Evolutionary conservation across 2,888 invertebrate genomes (phyloP).

Genomic region (Melanchra persicariae): DNA sequence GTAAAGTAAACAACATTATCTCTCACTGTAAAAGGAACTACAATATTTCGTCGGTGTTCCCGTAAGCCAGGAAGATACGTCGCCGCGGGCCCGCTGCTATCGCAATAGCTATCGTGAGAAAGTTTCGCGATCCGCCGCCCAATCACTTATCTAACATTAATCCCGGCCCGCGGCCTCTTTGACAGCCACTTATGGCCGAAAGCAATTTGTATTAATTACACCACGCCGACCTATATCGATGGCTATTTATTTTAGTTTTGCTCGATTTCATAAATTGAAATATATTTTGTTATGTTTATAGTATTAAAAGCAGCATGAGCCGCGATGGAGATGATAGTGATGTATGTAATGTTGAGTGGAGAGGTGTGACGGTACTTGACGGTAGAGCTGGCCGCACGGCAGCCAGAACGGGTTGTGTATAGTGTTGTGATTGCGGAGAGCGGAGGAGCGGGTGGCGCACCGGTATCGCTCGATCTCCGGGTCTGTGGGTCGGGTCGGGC

Average conservation of each 20-base stretch:
- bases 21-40: conserved; percentile 67
- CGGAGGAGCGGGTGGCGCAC: conserved; percentile 70
- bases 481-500: conserved; percentile 75
- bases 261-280: conserved; percentile 57
- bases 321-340: conserved; percentile 55
- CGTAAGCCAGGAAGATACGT: conserved; percentile 67
- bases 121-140: conserved; percentile 83
- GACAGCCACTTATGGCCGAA: conserved; percentile 79
- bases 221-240: conserved; percentile 76
- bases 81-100: conserved; percentile 70
- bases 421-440: conserved; percentile 75
- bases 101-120: conserved; percentile 83
- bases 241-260: conserved; percentile 67
- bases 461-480: conserved; percentile 77
- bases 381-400: conserved; percentile 26
- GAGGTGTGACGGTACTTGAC: conserved; percentile 68
- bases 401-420: conserved; percentile 71
- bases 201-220: conserved; percentile 86
- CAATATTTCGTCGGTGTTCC: conserved; percentile 70
- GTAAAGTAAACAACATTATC: conserved; percentile 70
- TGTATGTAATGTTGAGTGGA: conserved; percentile 61
- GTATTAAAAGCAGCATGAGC: conserved; percentile 21
- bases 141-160: conserved; percentile 83
- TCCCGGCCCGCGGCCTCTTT: conserved; percentile 83
- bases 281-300: conserved; percentile 19